Percentiles rank a stretch among this genome's conserved stretches.
Conservation (phyloP, 1,140 invertebrate species). For the Polypedilum vanderplanki region DNA sequence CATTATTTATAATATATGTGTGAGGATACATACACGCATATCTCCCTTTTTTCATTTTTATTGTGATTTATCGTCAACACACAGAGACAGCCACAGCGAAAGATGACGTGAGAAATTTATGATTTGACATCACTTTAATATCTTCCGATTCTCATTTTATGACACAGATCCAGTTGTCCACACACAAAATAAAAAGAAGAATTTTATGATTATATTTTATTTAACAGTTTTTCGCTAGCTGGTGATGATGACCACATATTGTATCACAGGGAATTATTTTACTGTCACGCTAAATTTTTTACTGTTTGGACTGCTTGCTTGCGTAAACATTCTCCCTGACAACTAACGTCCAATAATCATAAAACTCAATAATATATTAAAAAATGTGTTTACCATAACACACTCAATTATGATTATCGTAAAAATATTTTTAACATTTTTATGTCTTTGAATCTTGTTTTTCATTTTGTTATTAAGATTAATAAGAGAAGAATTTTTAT, state of each 20-base stretch:
- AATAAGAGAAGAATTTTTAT: no score
- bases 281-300: neutral
- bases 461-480: no score
- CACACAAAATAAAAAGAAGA: no score
- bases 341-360: neutral
- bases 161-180: neutral
- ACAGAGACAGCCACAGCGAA: no score
- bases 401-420: constrained; percentile 10
- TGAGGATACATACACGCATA: no score
- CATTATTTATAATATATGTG: no score
- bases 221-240: neutral
- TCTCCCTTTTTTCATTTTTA: no score
- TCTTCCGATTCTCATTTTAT: neutral
- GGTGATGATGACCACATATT: neutral
- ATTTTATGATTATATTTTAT: constrained; percentile 2
- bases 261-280: neutral
- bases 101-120: neutral
- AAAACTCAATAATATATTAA: neutral
- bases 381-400: neutral
- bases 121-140: neutral
- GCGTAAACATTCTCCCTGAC: neutral
- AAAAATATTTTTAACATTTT: neutral
- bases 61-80: neutral
- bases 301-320: neutral
- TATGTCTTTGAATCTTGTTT: no score